Conservation (phyloP, 2,888 invertebrate species). For the Tubulanus polymorphus region DNA sequence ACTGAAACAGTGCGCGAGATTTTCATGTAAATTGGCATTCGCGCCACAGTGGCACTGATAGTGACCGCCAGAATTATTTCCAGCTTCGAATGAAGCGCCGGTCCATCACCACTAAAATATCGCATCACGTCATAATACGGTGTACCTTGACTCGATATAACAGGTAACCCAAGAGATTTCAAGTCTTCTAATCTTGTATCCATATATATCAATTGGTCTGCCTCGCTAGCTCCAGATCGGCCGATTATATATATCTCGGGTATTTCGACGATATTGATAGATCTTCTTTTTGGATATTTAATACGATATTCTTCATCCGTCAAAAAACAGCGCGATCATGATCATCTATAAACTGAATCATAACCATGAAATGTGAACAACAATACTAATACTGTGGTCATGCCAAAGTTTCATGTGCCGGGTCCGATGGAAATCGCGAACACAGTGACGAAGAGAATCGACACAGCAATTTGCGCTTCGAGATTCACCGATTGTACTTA, state of each 20-base stretch:
- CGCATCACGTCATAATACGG: not conserved
- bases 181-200: not conserved
- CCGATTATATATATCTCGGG: not conserved
- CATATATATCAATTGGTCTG: not conserved
- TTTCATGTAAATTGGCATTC: not conserved
- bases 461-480: no score
- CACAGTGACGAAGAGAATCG: no score
- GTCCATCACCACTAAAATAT: not conserved
- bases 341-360: not conserved
- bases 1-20: no score
- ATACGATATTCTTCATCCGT: not conserved
- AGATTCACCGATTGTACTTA: no score
- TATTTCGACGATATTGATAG: not conserved
- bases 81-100: not conserved
- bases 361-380: not conserved
- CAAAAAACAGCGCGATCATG: not conserved
- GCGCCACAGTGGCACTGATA: not conserved
- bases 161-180: not conserved
- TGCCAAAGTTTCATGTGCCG: not conserved
- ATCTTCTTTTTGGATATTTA: not conserved
- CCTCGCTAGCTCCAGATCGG: not conserved
- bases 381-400: not conserved
- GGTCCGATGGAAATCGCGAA: not conserved
- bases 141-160: not conserved
- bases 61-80: not conserved